Conservation (phyloP, 2,113 vertebrate species). For the Pundamilia nyererei region DNA sequence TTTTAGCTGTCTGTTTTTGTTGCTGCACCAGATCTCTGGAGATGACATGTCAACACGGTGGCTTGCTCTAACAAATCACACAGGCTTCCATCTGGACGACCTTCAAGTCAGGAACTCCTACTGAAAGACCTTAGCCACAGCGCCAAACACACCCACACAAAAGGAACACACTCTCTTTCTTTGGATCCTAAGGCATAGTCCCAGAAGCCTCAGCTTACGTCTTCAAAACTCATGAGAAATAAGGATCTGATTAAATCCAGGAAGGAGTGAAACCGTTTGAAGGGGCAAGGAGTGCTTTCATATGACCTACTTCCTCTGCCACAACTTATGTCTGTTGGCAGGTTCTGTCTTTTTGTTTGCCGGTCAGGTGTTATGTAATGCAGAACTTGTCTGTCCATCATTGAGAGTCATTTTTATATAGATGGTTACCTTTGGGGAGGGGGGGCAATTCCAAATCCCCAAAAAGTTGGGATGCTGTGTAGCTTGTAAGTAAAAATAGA, state of each 20-base stretch:
- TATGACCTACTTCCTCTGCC: not conserved
- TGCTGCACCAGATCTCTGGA: constrained; percentile 8
- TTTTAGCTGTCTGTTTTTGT: constrained; percentile 9
- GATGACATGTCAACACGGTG: constrained; percentile 12
- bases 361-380: constrained; percentile 22
- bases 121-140: not conserved
- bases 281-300: constrained; percentile 19
- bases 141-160: not conserved
- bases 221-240: constrained; percentile 32
- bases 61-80: not conserved
- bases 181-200: not conserved
- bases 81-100: constrained; percentile 10
- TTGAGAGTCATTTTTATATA: constrained; percentile 3
- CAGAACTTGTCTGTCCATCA: not conserved
- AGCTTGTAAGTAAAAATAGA: not conserved
- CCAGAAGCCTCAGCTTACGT: not conserved
- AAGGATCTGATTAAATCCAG: constrained; percentile 11
- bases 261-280: constrained; percentile 20
- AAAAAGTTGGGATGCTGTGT: not conserved
- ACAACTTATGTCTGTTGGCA: constrained; percentile 12
- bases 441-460: not conserved
- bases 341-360: not conserved
- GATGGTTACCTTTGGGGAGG: not conserved
- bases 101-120: not conserved
- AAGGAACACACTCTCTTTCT: not conserved